phyloP scores from a whole-genome alignment of 2,888 invertebrate species.

The Dendrolimus houi region DNA sequence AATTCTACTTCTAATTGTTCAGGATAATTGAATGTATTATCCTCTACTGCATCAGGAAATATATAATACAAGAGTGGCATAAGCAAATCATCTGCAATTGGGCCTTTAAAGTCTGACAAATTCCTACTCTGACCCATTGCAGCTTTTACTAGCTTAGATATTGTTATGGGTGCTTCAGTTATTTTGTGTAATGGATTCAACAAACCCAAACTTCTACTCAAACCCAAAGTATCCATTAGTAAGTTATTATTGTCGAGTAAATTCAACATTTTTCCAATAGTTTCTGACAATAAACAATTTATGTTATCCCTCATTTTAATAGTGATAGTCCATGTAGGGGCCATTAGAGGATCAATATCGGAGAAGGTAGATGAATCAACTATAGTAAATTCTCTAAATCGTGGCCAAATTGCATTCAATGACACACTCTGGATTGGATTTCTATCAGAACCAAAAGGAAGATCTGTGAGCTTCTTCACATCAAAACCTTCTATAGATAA shows the following conservation, averaged over 20 bases:
- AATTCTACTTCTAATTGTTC: slow-evolving; percentile 63
- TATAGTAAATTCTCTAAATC: slow-evolving; percentile 88
- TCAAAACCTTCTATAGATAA: slow-evolving; percentile 67
- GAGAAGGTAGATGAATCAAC: slow-evolving; percentile 92
- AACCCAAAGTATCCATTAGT: slow-evolving; percentile 63
- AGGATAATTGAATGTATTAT: slow-evolving; percentile 73
- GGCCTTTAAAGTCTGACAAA: slow-evolving; percentile 80
- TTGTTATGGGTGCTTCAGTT: slow-evolving; percentile 86
- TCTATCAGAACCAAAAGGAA: slow-evolving; percentile 91
- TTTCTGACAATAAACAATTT: slow-evolving; percentile 85
- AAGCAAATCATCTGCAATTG: slow-evolving; percentile 85
- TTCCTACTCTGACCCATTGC: slow-evolving; percentile 67
- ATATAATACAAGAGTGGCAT: slow-evolving; percentile 87
- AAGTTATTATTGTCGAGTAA: slow-evolving; percentile 74
- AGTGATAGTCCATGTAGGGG: slow-evolving; percentile 87
- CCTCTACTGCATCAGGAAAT: slow-evolving; percentile 91
- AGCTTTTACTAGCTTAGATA: slow-evolving; percentile 74
- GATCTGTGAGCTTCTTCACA: slow-evolving; percentile 59
- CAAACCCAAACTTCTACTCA: slow-evolving; percentile 61
- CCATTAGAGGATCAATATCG: slow-evolving; percentile 88
- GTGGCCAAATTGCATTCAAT: slow-evolving; percentile 90
- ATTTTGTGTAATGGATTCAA: slow-evolving; percentile 81
- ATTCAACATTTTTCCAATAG: slow-evolving; percentile 82
- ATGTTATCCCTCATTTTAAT: slow-evolving; percentile 81
- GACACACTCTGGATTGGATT: slow-evolving; percentile 88